These are phyloP conservation scores for Talpa occidentalis DNA, from an alignment of 2,113 vertebrate genomes.

Conservation along the genomic window DNA sequence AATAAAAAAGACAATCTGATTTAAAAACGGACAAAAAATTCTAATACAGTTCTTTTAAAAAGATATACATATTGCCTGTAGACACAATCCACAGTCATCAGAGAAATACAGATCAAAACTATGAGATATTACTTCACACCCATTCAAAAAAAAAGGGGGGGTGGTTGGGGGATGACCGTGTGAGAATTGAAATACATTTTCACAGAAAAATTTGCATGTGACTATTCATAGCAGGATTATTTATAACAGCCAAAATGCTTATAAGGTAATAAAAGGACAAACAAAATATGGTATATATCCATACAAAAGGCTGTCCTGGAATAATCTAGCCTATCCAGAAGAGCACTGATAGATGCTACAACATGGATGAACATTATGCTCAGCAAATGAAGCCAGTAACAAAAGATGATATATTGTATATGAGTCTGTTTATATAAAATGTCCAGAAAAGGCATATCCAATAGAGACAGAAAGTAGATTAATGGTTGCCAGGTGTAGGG, in stretches of 20 bases:
- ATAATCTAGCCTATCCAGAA: background rate
- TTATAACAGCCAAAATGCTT: background rate
- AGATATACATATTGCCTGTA: background rate
- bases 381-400: background rate
- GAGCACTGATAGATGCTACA: background rate
- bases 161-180: too few relatives aligned
- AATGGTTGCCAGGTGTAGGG: background rate
- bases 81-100: background rate
- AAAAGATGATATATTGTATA: background rate
- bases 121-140: background rate
- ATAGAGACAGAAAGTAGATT: background rate
- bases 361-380: background rate
- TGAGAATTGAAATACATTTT: background rate
- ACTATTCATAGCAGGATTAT: slow-evolving; percentile 28
- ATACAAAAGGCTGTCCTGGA: background rate
- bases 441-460: background rate
- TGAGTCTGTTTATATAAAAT: background rate
- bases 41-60: slow-evolving; percentile 2
- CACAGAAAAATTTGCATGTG: background rate
- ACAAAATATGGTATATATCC: background rate
- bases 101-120: background rate
- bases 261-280: background rate
- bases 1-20: background rate
- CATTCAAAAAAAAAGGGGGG: background rate
- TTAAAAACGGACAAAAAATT: background rate